phyloP scores from a whole-genome alignment of 2,113 vertebrate species.

The Petrocephalus microphthalmus region DNA sequence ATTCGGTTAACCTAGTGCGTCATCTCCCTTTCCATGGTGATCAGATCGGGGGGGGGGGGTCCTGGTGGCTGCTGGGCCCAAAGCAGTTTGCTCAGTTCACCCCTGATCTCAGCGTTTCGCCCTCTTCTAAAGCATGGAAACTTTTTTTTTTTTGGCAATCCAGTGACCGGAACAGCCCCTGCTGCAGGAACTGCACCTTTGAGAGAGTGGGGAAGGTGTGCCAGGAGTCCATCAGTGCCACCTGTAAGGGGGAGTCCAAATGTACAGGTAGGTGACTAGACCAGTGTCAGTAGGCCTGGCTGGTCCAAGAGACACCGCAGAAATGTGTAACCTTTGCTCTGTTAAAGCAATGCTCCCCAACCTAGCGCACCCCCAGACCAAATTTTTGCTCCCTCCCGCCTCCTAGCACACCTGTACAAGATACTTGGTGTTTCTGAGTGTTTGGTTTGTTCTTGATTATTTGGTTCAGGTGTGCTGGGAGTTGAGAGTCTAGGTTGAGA shows the following conservation, averaged over 20 bases:
- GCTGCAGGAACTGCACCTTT: slow-evolving; percentile 80
- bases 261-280: slow-evolving; percentile 74
- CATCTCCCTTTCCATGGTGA: background rate
- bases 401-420: background rate
- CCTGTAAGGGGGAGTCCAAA: slow-evolving; percentile 83
- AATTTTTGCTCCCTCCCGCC: background rate
- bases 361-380: background rate
- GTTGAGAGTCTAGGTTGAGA: background rate
- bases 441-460: background rate
- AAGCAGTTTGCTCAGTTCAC: background rate
- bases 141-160: background rate
- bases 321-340: background rate
- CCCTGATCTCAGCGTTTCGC: background rate
- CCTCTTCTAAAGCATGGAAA: background rate
- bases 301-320: background rate
- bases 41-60: background rate
- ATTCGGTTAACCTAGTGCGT: too few relatives aligned
- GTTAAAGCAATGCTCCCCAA: background rate
- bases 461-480: background rate
- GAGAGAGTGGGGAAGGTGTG: slow-evolving; percentile 74
- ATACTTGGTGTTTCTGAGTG: background rate
- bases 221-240: slow-evolving; percentile 90
- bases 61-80: background rate
- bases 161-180: slow-evolving; percentile 93
- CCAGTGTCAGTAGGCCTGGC: background rate